phyloP scores from a whole-genome alignment of 2,888 invertebrate species.

The Eristalis intricaria region DNA sequence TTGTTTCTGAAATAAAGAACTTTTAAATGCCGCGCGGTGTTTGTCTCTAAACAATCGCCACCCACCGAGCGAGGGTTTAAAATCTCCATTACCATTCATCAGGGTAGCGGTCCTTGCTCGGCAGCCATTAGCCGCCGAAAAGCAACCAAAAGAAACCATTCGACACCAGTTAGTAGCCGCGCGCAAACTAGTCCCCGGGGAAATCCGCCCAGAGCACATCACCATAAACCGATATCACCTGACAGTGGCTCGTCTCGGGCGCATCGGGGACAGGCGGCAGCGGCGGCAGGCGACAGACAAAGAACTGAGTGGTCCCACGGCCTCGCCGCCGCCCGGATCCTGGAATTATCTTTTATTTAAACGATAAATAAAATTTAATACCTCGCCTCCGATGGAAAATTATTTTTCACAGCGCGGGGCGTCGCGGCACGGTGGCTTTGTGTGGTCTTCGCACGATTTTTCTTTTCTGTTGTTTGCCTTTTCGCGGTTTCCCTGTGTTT shows the following conservation, averaged over 20 bases:
- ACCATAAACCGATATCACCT: slow-evolving; percentile 68
- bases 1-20: background rate
- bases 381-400: slow-evolving; percentile 42
- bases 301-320: background rate
- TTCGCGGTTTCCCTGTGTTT: slow-evolving; percentile 4
- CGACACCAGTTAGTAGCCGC: slow-evolving; percentile 37
- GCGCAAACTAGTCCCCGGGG: slow-evolving; percentile 60
- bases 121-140: slow-evolving; percentile 35
- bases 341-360: slow-evolving; percentile 63
- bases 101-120: slow-evolving; percentile 1
- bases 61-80: background rate
- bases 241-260: slow-evolving; percentile 51
- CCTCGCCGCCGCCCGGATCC: background rate
- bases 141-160: slow-evolving; percentile 29
- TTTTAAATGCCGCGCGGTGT: background rate
- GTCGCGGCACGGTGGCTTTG: no score
- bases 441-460: slow-evolving; percentile 49
- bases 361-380: slow-evolving; percentile 71
- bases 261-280: background rate
- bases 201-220: slow-evolving; percentile 58
- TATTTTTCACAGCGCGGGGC: slow-evolving; percentile 24
- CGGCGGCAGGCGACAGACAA: slow-evolving; percentile 7
- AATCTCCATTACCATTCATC: slow-evolving; percentile 59
- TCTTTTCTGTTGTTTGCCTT: background rate
- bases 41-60: no score